Evolutionary conservation across 2,888 invertebrate genomes (phyloP).

Genomic region (Leucophenga maculata): DNA sequence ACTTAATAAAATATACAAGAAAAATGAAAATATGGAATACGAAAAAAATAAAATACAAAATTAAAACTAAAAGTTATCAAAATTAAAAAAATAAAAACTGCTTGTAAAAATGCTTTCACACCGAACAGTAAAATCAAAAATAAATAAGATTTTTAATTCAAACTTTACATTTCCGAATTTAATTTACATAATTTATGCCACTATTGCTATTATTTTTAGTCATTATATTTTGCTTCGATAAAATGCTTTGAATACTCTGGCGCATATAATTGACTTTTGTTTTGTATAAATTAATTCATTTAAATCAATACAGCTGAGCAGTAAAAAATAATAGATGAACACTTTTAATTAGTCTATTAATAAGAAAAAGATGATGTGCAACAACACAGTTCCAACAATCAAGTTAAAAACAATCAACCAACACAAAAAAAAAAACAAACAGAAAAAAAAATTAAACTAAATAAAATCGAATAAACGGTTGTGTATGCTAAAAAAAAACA

Average conservation of each 20-base stretch:
- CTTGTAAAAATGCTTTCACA: constrained; percentile 6
- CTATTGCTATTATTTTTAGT: constrained; percentile 34
- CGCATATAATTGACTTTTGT: too few relatives aligned
- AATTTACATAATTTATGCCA: constrained; percentile 1
- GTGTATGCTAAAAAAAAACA: constrained; percentile 38
- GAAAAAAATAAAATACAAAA: background rate
- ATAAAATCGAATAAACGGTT: constrained; percentile 31
- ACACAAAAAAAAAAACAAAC: constrained; percentile 41
- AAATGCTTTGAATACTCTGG: too few relatives aligned
- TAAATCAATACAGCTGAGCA: background rate
- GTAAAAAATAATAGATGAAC: too few relatives aligned
- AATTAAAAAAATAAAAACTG: background rate
- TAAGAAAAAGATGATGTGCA: constrained; percentile 22
- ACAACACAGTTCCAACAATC: constrained; percentile 52
- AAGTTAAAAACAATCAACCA: constrained; percentile 60
- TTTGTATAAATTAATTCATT: too few relatives aligned
- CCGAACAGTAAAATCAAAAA: background rate
- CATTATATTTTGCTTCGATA: too few relatives aligned
- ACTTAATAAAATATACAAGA: constrained; percentile 51
- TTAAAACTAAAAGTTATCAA: too few relatives aligned
- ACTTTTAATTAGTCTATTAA: too few relatives aligned
- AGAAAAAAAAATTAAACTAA: constrained; percentile 33
- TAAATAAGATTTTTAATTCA: background rate
- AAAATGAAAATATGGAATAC: background rate
- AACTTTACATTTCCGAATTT: too few relatives aligned